Evolutionary conservation across 1,140 invertebrate genomes (phyloP).

Genomic region (Calosoma granatense): DNA sequence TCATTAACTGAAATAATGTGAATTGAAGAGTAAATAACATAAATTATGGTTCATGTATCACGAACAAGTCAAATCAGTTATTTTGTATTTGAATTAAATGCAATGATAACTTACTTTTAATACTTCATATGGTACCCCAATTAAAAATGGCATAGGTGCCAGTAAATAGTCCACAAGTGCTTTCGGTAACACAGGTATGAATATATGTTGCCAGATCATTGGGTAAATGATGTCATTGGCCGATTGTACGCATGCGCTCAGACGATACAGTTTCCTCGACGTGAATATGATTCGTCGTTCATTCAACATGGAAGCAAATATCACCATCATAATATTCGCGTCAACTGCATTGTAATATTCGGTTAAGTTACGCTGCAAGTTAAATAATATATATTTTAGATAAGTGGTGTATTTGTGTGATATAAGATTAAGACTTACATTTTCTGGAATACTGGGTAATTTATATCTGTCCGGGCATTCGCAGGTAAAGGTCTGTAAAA

Average conservation of each 20-base stretch:
- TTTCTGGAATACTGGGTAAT: constrained; percentile 87
- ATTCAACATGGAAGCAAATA: constrained; percentile 90
- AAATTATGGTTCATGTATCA: no score
- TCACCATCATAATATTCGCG: constrained; percentile 81
- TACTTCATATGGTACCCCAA: constrained; percentile 78
- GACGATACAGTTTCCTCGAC: constrained; percentile 71
- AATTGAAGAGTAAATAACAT: no score
- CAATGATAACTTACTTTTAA: constrained; percentile 58
- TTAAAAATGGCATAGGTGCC: constrained; percentile 91
- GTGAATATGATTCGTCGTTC: constrained; percentile 87
- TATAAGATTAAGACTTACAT: no score
- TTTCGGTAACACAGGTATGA: constrained; percentile 84
- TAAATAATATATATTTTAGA: constrained; percentile 41
- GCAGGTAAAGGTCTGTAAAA: constrained; percentile 61
- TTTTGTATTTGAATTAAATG: no score
- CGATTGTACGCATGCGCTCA: constrained; percentile 90
- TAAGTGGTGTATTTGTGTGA: no score
- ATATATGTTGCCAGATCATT: constrained; percentile 97
- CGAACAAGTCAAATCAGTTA: no score
- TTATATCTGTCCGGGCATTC: constrained; percentile 67
- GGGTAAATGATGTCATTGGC: constrained; percentile 89
- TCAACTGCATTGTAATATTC: constrained; percentile 94
- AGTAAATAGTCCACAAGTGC: constrained; percentile 81
- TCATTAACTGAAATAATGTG: no score
- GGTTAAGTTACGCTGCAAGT: constrained; percentile 91